Conservation (phyloP, 1,140 invertebrate species). For the Ectropis grisescens region DNA sequence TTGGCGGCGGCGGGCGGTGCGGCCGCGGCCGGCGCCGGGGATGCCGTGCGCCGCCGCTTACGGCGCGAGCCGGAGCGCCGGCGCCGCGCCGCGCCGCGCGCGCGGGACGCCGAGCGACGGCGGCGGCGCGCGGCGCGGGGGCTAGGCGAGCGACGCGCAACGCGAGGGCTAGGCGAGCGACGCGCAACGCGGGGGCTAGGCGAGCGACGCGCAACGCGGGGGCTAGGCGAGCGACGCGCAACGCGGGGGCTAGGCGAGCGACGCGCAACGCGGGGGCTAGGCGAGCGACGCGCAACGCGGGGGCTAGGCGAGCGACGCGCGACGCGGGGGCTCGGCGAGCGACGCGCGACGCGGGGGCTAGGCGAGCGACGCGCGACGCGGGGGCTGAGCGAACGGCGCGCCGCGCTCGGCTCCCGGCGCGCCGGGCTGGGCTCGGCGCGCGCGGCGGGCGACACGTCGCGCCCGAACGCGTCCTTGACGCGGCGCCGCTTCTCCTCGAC, state of each 20-base stretch:
- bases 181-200: constrained; percentile 6
- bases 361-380: constrained; percentile 16
- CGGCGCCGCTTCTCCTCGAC: constrained; percentile 78
- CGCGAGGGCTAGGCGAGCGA: constrained; percentile 14
- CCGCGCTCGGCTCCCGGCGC: constrained; percentile 18
- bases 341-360: constrained; percentile 18
- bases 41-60: constrained; percentile 4
- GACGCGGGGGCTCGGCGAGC: constrained; percentile 17
- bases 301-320: background rate
- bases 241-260: background rate
- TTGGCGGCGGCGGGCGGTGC: constrained; percentile 3
- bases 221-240: background rate
- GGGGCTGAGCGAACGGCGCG: constrained; percentile 23
- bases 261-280: constrained; percentile 2
- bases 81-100: constrained; percentile 16
- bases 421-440: constrained; percentile 22
- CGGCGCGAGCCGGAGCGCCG: constrained; percentile 7
- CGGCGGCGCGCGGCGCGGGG: constrained; percentile 17
- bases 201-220: constrained; percentile 10
- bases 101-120: background rate
- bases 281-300: constrained; percentile 8
- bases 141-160: constrained; percentile 18
- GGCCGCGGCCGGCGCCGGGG: too few relatives aligned
- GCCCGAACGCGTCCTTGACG: constrained; percentile 84
- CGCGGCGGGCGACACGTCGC: constrained; percentile 73